Evolutionary conservation across 2,113 vertebrate species (phyloP).

Genomic region (Plecotus auritus): DNA sequence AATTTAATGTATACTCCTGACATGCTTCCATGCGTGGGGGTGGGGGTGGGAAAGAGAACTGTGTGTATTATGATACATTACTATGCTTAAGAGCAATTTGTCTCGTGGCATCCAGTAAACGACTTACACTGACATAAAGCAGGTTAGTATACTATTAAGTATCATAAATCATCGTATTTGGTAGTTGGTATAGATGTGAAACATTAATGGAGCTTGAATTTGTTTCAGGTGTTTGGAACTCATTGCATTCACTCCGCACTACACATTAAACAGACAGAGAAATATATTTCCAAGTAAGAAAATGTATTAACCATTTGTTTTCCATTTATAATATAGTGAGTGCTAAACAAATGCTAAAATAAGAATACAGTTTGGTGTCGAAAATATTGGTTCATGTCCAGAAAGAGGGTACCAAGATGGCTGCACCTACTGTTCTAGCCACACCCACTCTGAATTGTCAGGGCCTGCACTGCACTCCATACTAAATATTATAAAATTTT

Average conservation of each 20-base stretch:
- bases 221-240: constrained; percentile 70
- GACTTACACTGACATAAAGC: constrained; percentile 66
- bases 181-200: constrained; percentile 62
- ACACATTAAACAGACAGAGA: constrained; percentile 51
- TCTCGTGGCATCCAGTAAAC: constrained; percentile 61
- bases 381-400: not conserved
- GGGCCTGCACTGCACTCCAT: not conserved
- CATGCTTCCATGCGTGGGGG: not conserved
- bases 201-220: constrained; percentile 73
- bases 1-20: constrained; percentile 31
- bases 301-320: constrained; percentile 44
- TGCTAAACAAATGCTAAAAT: not conserved
- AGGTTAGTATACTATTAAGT: constrained; percentile 67
- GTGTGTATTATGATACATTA: constrained; percentile 40
- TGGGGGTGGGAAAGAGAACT: not conserved
- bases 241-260: constrained; percentile 35
- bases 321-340: not conserved
- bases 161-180: constrained; percentile 71
- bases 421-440: not conserved
- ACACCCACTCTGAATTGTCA: not conserved
- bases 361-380: not conserved
- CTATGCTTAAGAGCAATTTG: constrained; percentile 50
- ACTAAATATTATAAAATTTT: not conserved
- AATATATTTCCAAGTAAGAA: constrained; percentile 38
- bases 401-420: not conserved